phyloP scores from a whole-genome alignment of 1,140 invertebrate genomes.

The Dendroctonus valens region DNA sequence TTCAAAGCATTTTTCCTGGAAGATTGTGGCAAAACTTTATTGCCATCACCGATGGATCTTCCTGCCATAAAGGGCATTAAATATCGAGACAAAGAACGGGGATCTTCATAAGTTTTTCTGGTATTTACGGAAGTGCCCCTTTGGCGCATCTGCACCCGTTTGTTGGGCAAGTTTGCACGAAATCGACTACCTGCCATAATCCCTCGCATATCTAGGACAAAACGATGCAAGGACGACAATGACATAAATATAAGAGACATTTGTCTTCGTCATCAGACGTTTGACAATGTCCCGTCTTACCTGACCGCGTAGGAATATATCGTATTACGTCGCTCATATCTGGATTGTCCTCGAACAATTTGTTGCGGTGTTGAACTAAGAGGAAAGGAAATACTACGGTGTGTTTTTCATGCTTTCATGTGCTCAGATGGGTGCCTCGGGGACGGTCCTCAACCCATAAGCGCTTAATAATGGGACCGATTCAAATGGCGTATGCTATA shows the following conservation, averaged over 20 bases:
- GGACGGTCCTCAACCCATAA: slow-evolving; percentile 22
- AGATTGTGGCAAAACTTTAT: too few species aligned
- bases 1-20: too few species aligned
- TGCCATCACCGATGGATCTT: too few species aligned
- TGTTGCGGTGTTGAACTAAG: slow-evolving; percentile 26
- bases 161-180: slow-evolving; percentile 3
- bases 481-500: background rate
- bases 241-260: slow-evolving; percentile 29
- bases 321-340: slow-evolving; percentile 30
- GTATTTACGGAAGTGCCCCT: slow-evolving; percentile 13
- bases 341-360: slow-evolving; percentile 31
- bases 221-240: slow-evolving; percentile 34
- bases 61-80: too few species aligned
- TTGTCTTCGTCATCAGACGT: slow-evolving; percentile 18
- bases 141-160: slow-evolving; percentile 24
- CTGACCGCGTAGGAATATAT: slow-evolving; percentile 32
- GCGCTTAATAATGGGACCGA: slow-evolving; percentile 19
- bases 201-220: slow-evolving; percentile 33
- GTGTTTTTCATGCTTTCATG: slow-evolving; percentile 24
- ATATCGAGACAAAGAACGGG: too few species aligned
- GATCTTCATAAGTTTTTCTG: too few species aligned
- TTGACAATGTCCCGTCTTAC: slow-evolving; percentile 25
- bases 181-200: slow-evolving; percentile 29
- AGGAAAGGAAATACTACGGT: slow-evolving; percentile 31
- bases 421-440: slow-evolving; percentile 13